These are phyloP conservation scores for Papilio protenor DNA, from an alignment of 2,888 invertebrate genomes.

Conservation along the genomic window DNA sequence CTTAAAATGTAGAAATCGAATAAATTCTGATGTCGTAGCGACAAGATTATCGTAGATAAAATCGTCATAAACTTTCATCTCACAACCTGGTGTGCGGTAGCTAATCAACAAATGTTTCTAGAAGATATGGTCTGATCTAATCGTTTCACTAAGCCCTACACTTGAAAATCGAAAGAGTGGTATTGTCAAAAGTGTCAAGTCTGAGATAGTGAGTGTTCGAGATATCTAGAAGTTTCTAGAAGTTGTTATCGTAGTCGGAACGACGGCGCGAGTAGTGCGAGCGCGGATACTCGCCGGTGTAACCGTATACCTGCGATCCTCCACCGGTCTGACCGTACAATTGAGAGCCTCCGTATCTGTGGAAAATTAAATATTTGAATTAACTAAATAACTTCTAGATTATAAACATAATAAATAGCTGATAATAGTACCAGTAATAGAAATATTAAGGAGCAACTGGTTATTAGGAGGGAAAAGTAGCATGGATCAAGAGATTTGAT, in stretches of 20 bases:
- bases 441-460: neutral
- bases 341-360: slow-evolving; percentile 83
- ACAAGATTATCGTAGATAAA: slow-evolving; percentile 39
- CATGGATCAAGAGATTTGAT: slow-evolving; percentile 1
- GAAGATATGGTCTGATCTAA: slow-evolving; percentile 58
- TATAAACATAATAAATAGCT: neutral
- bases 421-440: too few species aligned
- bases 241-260: slow-evolving; percentile 92
- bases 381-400: too few species aligned
- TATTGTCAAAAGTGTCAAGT: slow-evolving; percentile 73
- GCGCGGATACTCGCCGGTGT: slow-evolving; percentile 78
- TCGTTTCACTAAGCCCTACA: slow-evolving; percentile 59
- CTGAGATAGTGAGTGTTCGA: slow-evolving; percentile 45
- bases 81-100: slow-evolving; percentile 71
- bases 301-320: slow-evolving; percentile 84
- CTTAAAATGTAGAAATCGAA: slow-evolving; percentile 51
- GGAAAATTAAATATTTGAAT: slow-evolving; percentile 47
- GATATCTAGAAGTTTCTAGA: slow-evolving; percentile 77
- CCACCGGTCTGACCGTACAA: slow-evolving; percentile 88
- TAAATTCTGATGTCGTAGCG: slow-evolving; percentile 57
- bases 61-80: slow-evolving; percentile 64
- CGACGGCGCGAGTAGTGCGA: slow-evolving; percentile 86
- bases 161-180: slow-evolving; percentile 71
- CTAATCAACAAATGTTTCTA: slow-evolving; percentile 50
- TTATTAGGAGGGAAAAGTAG: neutral